Conservation (phyloP, 2,888 invertebrate genomes). For the Tortrix viridana region DNA sequence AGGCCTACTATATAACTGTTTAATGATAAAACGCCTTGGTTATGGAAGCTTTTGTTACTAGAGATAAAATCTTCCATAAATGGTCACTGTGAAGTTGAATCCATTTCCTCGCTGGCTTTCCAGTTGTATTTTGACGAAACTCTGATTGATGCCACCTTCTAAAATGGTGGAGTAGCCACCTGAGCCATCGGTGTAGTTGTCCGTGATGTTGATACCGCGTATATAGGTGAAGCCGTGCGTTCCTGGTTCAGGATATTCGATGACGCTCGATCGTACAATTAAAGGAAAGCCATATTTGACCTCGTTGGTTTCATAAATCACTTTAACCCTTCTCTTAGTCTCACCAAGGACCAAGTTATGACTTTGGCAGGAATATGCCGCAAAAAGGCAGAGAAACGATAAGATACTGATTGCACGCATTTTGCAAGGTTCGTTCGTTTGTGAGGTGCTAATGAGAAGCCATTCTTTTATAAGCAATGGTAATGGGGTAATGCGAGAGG, state of each 20-base stretch:
- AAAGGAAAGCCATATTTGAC: slow-evolving; percentile 73
- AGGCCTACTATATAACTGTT: too few relatives aligned
- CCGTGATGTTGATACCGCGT: slow-evolving; percentile 66
- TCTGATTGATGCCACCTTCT: slow-evolving; percentile 72
- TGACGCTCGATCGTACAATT: slow-evolving; percentile 58
- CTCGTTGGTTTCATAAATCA: slow-evolving; percentile 64
- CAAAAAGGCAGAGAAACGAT: slow-evolving; percentile 56
- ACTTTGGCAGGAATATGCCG: slow-evolving; percentile 59
- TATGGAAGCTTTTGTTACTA: too few relatives aligned
- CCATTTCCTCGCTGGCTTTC: slow-evolving; percentile 71
- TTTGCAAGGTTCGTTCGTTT: slow-evolving; percentile 64
- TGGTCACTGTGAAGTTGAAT: slow-evolving; percentile 72
- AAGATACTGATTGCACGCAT: slow-evolving; percentile 61
- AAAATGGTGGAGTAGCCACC: slow-evolving; percentile 71
- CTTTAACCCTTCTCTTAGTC: slow-evolving; percentile 66
- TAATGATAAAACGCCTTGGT: too few relatives aligned
- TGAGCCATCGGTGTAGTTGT: slow-evolving; percentile 62
- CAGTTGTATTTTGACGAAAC: slow-evolving; percentile 71
- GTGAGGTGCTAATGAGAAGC: slow-evolving; percentile 59
- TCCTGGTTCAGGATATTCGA: slow-evolving; percentile 70
- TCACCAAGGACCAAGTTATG: slow-evolving; percentile 68
- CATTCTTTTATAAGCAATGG: slow-evolving; percentile 65
- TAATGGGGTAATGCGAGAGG: slow-evolving; percentile 54
- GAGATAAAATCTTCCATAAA: slow-evolving; percentile 70
- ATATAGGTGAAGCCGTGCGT: slow-evolving; percentile 67